Percentiles rank a stretch among this genome's conserved stretches.
Evolutionary conservation across 2,888 invertebrate genomes (phyloP).

Genomic region (Parnassius mnemosyne): DNA sequence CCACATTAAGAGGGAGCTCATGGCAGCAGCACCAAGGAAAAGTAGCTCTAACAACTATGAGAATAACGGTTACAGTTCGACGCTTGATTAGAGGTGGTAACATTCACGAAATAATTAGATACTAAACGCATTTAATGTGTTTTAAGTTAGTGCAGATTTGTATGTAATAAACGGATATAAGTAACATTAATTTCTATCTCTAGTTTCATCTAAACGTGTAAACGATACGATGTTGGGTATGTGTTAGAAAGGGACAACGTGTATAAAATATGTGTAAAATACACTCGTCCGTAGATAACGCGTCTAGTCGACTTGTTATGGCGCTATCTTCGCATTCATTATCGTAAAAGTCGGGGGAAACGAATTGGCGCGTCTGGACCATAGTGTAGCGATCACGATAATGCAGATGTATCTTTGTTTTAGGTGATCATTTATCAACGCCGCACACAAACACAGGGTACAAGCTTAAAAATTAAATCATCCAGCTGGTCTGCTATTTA

Average conservation of each 20-base stretch:
- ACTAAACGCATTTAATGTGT: conserved; percentile 38
- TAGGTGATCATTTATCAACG: neutral
- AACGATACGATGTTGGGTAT: neutral
- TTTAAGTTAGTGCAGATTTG: conserved; percentile 31
- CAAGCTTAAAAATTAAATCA: neutral
- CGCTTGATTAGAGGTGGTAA: neutral
- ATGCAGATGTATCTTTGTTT: conserved; percentile 9
- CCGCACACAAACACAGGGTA: neutral
- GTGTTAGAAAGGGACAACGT: conserved; percentile 12
- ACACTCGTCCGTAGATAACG: conserved; percentile 22
- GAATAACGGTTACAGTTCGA: conserved; percentile 8
- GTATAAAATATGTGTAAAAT: conserved; percentile 20
- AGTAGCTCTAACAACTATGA: neutral
- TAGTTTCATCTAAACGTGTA: conserved; percentile 13
- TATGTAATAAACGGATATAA: conserved; percentile 29
- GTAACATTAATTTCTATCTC: conserved; percentile 20
- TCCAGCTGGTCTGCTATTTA: neutral
- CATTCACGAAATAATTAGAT: conserved; percentile 36
- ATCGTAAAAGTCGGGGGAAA: conserved; percentile 24
- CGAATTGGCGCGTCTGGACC: conserved; percentile 19
- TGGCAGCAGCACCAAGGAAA: conserved; percentile 1
- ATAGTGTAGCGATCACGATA: conserved; percentile 6
- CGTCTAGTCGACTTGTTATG: conserved; percentile 24
- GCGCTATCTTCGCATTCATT: conserved; percentile 22
- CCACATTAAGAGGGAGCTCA: conserved; percentile 31